Percentiles rank a stretch among this genome's conserved stretches.
phyloP scores from a whole-genome alignment of 1,140 invertebrate genomes.

The Aphelenchoides avenae region DNA sequence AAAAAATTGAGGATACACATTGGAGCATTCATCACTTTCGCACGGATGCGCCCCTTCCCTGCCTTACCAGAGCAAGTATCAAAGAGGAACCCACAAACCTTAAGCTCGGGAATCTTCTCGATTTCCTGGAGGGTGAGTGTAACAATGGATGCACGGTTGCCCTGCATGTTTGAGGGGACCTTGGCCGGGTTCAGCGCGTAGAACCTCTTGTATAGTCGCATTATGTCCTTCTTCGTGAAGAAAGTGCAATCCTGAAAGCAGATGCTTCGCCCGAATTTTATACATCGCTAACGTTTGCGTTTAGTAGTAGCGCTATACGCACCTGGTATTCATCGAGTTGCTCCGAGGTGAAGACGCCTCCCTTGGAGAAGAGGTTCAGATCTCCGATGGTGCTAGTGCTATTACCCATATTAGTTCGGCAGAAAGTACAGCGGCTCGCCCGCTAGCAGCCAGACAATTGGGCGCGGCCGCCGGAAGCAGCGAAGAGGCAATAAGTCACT shows the following conservation, averaged over 20 bases:
- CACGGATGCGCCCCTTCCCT: too few relatives aligned
- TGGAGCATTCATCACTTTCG: too few relatives aligned
- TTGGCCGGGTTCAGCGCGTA: slow-evolving; percentile 57
- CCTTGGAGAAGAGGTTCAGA: slow-evolving; percentile 65
- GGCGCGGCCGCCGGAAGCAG: too few relatives aligned
- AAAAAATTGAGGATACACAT: too few relatives aligned
- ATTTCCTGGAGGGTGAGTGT: slow-evolving; percentile 74
- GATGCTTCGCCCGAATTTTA: too few relatives aligned
- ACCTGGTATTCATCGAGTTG: slow-evolving; percentile 85
- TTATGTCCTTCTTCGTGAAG: slow-evolving; percentile 65
- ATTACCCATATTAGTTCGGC: slow-evolving; percentile 54
- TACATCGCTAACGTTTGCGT: too few relatives aligned
- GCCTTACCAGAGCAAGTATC: too few relatives aligned
- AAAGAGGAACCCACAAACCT: too few relatives aligned
- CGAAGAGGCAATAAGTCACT: too few relatives aligned
- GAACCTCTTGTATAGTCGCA: slow-evolving; percentile 60
- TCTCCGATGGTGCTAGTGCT: slow-evolving; percentile 47
- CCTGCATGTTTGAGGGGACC: slow-evolving; percentile 61
- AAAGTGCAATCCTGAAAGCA: slow-evolving; percentile 65
- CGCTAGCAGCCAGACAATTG: too few relatives aligned
- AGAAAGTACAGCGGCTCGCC: too few relatives aligned
- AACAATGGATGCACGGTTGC: slow-evolving; percentile 68
- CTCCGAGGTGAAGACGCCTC: slow-evolving; percentile 79
- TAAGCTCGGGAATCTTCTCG: slow-evolving; percentile 80
- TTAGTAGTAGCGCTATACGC: too few relatives aligned